Base-by-base conservation (phyloP, 2,888 invertebrate species). In the Saturnia japonica region DNA sequence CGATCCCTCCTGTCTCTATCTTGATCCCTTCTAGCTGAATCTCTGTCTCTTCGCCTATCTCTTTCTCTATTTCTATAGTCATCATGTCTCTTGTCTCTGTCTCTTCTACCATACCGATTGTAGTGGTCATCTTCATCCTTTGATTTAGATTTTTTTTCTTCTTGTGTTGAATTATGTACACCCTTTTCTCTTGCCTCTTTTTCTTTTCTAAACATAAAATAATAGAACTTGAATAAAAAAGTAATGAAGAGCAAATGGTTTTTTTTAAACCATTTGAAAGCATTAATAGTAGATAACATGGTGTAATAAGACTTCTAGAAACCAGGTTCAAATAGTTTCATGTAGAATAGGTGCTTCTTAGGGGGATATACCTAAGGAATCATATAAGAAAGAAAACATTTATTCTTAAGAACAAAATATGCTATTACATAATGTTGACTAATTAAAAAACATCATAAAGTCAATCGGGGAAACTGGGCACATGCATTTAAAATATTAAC, bases 91-190 rank as follows among this genome's bases (percentile, higher is more conserved):
- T 80, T 82, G 68, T 78, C 77, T 86, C 85, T 74, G 77, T 75
- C 87, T 34, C 85, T 81, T 70, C 89, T 78, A 14, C 90, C 88
- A 72, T 92, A 89, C 16, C 91, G 88, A 14, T 87, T 83, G 25
- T 87, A 88, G 68, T 91, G 87, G 74, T 93, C 91, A 69, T 88
- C 90, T 42, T 91, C 90, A 70, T 91, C 89, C 73, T 89, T 88
- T 60, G 90, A 88, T 69, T 85, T 79, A 64, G 88, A 80, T 79
- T 90, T 86, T 75, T 94, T 93, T 82, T 91, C 92, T 77, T 96
- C 95, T 88, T 96, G 94, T 34, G 96, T 96, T 0, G 96, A 96
- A 67, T 96, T 95, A 85, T 96, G 96, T 0, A 97, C 95, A 42
- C 97, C 97, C 82, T 96, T 95, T 76, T 96, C 96, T 85, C 95